A percentile compares a stretch with the other conserved stretches of the same genome.
Conservation (phyloP, 2,888 invertebrate species). For the Drosophila aldrichi region DNA sequence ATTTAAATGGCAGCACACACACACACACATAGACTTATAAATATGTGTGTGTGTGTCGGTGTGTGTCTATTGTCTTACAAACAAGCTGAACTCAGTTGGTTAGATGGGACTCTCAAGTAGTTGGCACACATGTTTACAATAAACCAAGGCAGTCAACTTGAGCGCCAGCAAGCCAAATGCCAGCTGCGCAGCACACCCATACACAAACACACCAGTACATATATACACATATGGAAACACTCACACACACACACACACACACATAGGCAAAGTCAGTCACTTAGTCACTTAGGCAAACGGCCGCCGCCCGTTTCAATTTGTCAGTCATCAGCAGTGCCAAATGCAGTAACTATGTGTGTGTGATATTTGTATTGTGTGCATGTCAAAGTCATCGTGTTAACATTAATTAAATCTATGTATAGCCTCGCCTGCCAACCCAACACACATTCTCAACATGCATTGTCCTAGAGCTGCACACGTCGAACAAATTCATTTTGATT, state of each 20-base stretch:
- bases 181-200: conserved; percentile 51
- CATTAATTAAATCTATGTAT: conserved; percentile 76
- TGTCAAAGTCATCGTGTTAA: conserved; percentile 80
- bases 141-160: conserved; percentile 73
- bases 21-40: neutral
- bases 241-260: neutral
- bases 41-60: conserved; percentile 7
- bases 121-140: conserved; percentile 78
- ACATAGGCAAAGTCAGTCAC: conserved; percentile 58
- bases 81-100: conserved; percentile 35
- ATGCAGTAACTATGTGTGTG: conserved; percentile 36
- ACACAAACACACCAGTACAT: conserved; percentile 17
- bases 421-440: conserved; percentile 44
- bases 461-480: conserved; percentile 26
- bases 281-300: conserved; percentile 66
- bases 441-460: conserved; percentile 41
- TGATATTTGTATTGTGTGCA: conserved; percentile 71
- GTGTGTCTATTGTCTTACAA: conserved; percentile 50
- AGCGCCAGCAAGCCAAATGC: conserved; percentile 67
- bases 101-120: conserved; percentile 53
- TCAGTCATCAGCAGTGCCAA: conserved; percentile 71
- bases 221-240: neutral
- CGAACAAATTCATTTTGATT: conserved; percentile 52
- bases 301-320: conserved; percentile 69
- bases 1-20: conserved; percentile 32